Evolutionary conservation across 2,113 vertebrate species (phyloP).

Genomic region (Progne subis): DNA sequence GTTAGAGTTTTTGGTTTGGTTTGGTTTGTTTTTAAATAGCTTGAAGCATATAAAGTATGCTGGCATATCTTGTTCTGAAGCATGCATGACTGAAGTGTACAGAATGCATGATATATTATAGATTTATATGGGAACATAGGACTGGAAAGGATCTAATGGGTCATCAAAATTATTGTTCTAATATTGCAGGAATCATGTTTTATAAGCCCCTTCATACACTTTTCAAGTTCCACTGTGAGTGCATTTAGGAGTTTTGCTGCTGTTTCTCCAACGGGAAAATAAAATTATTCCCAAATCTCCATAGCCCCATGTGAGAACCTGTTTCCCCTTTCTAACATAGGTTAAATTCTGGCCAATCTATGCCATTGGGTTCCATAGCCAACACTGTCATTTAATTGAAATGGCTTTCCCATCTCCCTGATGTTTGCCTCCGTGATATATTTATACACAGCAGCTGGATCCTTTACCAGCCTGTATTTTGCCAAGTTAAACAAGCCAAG

Average conservation of each 20-base stretch:
- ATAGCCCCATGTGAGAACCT: background rate
- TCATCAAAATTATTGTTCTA: background rate
- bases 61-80: background rate
- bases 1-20: background rate
- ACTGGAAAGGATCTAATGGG: background rate
- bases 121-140: background rate
- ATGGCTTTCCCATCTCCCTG: background rate
- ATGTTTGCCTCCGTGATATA: background rate
- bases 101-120: background rate
- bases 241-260: background rate
- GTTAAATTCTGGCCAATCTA: background rate
- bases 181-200: background rate
- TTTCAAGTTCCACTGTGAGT: background rate
- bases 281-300: background rate
- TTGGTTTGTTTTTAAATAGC: background rate
- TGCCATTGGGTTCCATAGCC: background rate
- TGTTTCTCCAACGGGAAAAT: background rate
- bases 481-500: slow-evolving; percentile 1
- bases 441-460: slow-evolving; percentile 46
- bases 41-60: background rate
- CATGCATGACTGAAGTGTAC: background rate
- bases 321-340: background rate
- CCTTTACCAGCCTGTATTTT: background rate
- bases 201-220: background rate
- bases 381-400: background rate